Base-by-base conservation (phyloP, 2,113 vertebrate species). In the Dipodomys merriami region DNA sequence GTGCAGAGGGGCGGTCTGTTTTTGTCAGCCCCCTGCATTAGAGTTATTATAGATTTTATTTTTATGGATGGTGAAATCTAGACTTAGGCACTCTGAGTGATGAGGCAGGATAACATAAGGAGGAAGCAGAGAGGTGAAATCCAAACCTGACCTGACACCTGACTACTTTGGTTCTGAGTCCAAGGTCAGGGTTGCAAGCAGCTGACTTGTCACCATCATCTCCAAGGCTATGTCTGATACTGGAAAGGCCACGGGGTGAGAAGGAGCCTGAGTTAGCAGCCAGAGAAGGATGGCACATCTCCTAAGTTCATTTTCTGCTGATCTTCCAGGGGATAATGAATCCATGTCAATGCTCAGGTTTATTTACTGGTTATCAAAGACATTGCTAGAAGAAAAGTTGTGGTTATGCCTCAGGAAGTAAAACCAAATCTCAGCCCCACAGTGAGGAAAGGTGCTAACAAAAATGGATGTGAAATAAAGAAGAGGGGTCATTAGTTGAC, bases 291-390 rank as follows among this genome's bases (percentile, higher is more conserved):
- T 22, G 79, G 49, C 23, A 89, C 20, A 5, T 65, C 27, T 6
- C 4, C 3, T 65, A 49, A 1, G 25, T 20, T 57, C 57, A 72
- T 49, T 29, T 57, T 65, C 27, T 29, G 19, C 23, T 7, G 30
- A 11, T 23, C 35, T 25, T 16, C 46, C 30, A 9, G 44, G 27
- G 25, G 3, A 49, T 71, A 82, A 69, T 57, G 83, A 39, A n/a
- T 53, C 91, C 79, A 72, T 78, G n/a, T 72, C 49, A 85, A 62
- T n/a, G 64, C 73, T 90, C 53, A 72, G 33, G 12, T 30, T 68
- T 96, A 46, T 79, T 94, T 88, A 83, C 20, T 86, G 35, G 78
- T 46, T 60, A 39, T 65, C 53, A 83, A 86, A 81, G 77, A 83
- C 35, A 67, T n/a, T 65, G n/a, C 35, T 72, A 22, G 22, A 88